Evolutionary conservation across 2,888 invertebrate genomes (phyloP).

Genomic region (Mesorhabditis spiculigera): DNA sequence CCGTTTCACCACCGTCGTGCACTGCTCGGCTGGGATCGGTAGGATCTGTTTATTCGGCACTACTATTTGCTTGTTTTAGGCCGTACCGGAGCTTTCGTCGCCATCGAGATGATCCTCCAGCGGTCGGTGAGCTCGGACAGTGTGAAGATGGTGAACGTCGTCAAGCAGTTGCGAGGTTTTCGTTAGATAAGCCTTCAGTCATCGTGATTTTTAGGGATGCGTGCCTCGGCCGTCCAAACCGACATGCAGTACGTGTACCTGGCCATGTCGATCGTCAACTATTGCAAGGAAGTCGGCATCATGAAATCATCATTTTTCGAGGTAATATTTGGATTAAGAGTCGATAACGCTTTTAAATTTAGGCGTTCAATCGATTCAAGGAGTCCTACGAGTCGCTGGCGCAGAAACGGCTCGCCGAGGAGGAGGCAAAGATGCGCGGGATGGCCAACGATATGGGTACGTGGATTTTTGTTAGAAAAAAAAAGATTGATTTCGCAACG

Average conservation of each 20-base stretch:
- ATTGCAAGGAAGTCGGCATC: not conserved
- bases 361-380: not conserved
- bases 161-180: slow-evolving; percentile 2
- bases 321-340: not conserved
- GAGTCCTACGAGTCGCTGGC: not conserved
- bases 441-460: not conserved
- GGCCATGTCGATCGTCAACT: not conserved
- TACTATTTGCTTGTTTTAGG: not conserved
- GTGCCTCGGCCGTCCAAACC: not conserved
- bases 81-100: not conserved
- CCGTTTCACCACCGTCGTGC: slow-evolving; percentile 16
- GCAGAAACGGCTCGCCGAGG: not conserved
- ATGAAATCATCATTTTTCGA: not conserved
- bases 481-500: no score
- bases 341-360: not conserved
- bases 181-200: not conserved
- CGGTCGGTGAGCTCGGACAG: not conserved
- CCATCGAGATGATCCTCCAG: slow-evolving; percentile 2
- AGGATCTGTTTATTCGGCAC: slow-evolving; percentile 14
- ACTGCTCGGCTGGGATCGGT: slow-evolving; percentile 26
- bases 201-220: slow-evolving; percentile 1
- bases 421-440: not conserved
- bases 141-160: not conserved
- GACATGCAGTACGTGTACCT: not conserved
- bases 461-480: not conserved